Percentiles rank a stretch among this genome's conserved stretches.
Conservation (phyloP, 2,113 vertebrate genomes). For the Rhinoderma darwinii region DNA sequence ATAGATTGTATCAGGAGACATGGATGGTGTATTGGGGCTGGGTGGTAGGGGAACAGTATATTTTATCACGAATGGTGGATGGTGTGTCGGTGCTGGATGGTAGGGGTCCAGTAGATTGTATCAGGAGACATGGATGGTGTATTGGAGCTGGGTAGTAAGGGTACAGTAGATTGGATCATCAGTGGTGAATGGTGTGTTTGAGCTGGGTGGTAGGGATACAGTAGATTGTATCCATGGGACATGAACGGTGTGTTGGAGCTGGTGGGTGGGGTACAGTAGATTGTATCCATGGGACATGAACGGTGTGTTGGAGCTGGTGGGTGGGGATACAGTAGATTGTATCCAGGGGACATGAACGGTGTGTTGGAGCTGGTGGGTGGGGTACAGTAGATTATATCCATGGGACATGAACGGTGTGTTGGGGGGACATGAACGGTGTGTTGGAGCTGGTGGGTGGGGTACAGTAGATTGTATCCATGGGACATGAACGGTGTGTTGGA, state of each 20-base stretch:
- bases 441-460: neutral
- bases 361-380: neutral
- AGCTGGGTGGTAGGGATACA: neutral
- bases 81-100: neutral
- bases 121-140: neutral
- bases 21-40: neutral
- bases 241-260: neutral
- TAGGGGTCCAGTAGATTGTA: neutral
- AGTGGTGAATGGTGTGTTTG: neutral
- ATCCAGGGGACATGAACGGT: neutral
- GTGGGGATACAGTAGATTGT: neutral
- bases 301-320: slow-evolving; percentile 1
- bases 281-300: too few relatives aligned
- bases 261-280: neutral
- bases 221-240: neutral
- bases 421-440: too few relatives aligned
- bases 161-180: neutral
- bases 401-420: too few relatives aligned
- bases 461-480: neutral
- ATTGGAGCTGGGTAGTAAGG: too few relatives aligned
- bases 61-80: too few relatives aligned
- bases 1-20: too few relatives aligned
- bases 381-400: too few relatives aligned
- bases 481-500: too few relatives aligned
- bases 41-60: too few relatives aligned